Evolutionary conservation across 2,888 invertebrate genomes (phyloP), one percentile per base, ranked within the genome.

Genomic region (Dicranocentrus wangi): DNA sequence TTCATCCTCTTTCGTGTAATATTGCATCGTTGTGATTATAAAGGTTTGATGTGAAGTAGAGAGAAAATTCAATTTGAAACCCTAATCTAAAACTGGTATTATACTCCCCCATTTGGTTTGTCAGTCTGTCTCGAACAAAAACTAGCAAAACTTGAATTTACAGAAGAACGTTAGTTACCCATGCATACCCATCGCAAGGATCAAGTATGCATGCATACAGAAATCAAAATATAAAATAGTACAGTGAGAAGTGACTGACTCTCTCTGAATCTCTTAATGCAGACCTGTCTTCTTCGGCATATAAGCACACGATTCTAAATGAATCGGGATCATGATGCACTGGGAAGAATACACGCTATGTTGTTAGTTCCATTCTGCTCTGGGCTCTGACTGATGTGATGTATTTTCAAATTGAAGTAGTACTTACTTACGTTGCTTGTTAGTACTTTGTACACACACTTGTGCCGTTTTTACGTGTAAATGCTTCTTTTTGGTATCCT

Each of bases 71-170:
- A 8, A 3, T 5, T 15, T n/a, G 21, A 21, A 23, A 55, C 7
- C 15, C 25, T 25, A 2, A 32, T 7, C 32, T 32, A 25, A 55
- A 55, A 55, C 55, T 55, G 55, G 55, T 55, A 55, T 55, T 55
- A 32, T n/a, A 51, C 21, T 55, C 8, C 55, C 55, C 13, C 8
- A 23, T 55, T 55, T 1, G 23, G 55, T 55, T 15, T 47, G n/a
- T 32, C 5, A 32, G 32, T 32, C 5, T 17, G 17, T 3, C n/a
- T 3, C 25, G 25, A 55, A 55, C 25, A 66, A 70, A 65, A 70
- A 70, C 70, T 70, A 39, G 70, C 55, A 42, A 70, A 70, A 70
- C 70, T 58, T 70, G 70, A 58, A 70, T 70, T 70, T 27, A 28
- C 53, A 17, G 21, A n/a, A n/a, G n/a, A n/a, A n/a, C n/a, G n/a